Percentiles rank a stretch among this genome's conserved stretches.
Conservation (phyloP, 2,113 vertebrate genomes). For the Corydoras sp. region DNA sequence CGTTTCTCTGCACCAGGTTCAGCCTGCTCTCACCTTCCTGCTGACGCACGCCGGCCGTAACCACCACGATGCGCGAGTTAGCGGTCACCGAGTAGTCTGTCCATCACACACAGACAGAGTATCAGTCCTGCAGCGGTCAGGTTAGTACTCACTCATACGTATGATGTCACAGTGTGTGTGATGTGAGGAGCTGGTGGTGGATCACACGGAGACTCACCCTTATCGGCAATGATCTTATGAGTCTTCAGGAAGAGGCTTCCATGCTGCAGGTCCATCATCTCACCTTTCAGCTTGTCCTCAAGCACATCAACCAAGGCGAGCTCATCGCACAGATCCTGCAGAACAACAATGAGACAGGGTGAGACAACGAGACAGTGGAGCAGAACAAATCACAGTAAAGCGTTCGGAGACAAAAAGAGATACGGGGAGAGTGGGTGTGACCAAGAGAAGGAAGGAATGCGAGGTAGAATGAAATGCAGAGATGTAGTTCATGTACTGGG, state of each 20-base stretch:
- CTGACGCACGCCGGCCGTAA: conserved; percentile 91
- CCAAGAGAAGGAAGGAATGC: too few relatives aligned
- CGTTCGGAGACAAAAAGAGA: background rate
- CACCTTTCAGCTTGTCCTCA: conserved; percentile 93
- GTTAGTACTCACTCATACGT: too few relatives aligned
- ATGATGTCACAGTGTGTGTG: too few relatives aligned
- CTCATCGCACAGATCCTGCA: conserved; percentile 83
- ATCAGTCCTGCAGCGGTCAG: background rate
- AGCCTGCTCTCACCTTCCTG: conserved; percentile 95
- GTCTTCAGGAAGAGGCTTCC: conserved; percentile 92
- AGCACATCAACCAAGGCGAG: conserved; percentile 92
- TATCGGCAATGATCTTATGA: conserved; percentile 85
- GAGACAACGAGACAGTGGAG: background rate
- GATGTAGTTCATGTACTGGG: too few relatives aligned
- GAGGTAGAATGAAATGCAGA: too few relatives aligned
- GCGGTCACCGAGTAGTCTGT: conserved; percentile 88
- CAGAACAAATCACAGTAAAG: background rate
- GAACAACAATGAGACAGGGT: background rate
- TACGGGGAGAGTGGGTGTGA: background rate
- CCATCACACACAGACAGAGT: background rate
- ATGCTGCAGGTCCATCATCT: conserved; percentile 95
- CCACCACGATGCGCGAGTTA: conserved; percentile 87
- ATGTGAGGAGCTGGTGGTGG: too few relatives aligned
- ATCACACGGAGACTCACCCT: conserved; percentile 65
- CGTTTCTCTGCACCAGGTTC: conserved; percentile 94